Percentiles rank a stretch among this genome's conserved stretches.
Evolutionary conservation across 2,113 vertebrate species (phyloP).

Genomic region (Protobothrops flavoviridis): DNA sequence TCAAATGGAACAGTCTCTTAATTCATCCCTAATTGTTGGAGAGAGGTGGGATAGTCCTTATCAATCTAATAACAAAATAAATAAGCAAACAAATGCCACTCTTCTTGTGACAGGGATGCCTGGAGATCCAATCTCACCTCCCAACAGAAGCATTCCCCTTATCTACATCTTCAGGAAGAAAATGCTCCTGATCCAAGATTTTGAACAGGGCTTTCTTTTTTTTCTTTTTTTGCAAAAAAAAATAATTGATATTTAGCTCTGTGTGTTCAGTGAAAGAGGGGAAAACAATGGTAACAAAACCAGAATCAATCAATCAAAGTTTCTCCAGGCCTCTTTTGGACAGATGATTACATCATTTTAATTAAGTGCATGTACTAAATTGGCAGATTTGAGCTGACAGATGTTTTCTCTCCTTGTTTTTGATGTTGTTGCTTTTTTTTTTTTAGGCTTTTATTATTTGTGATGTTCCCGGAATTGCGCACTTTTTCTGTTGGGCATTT

Average conservation of each 20-base stretch:
- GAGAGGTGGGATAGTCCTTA: background rate
- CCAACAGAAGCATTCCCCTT: background rate
- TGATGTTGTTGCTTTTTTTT: conserved; percentile 10
- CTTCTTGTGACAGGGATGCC: background rate
- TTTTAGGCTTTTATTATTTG: conserved; percentile 52
- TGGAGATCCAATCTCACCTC: background rate
- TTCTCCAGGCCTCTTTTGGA: conserved; percentile 59
- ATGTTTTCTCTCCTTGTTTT: conserved; percentile 65
- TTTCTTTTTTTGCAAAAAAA: conserved; percentile 23
- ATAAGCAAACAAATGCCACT: background rate
- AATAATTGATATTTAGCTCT: conserved; percentile 35
- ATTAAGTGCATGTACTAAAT: conserved; percentile 65
- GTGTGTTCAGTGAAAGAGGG: background rate
- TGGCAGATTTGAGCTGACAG: conserved; percentile 61
- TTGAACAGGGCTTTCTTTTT: conserved; percentile 30
- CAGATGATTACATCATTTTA: conserved; percentile 68
- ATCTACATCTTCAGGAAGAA: conserved; percentile 26
- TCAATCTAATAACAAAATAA: background rate
- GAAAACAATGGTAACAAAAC: background rate
- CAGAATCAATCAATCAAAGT: conserved; percentile 53
- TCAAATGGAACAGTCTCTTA: background rate
- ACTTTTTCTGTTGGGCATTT: conserved; percentile 34
- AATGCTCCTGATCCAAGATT: background rate
- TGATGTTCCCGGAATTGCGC: conserved; percentile 37
- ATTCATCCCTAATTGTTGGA: background rate